Percentiles rank a stretch among this genome's conserved stretches.
Conservation (phyloP, 2,888 invertebrate species). For the Acrocyrtus sp. region DNA sequence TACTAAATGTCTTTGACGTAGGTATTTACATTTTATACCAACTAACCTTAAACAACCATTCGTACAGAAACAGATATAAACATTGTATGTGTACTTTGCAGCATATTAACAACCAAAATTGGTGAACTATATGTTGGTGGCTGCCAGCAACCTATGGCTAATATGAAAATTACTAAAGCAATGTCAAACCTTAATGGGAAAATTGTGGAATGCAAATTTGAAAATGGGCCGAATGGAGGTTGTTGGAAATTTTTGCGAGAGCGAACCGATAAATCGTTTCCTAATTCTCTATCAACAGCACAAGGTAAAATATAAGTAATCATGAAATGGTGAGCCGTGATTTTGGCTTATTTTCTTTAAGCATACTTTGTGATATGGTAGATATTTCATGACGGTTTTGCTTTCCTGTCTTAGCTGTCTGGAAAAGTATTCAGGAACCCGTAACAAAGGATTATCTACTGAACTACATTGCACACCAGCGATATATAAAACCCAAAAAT, state of each 20-base stretch:
- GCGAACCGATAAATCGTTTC: slow-evolving; percentile 95
- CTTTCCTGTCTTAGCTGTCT: slow-evolving; percentile 75
- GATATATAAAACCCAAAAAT: slow-evolving; percentile 66
- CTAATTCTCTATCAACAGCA: slow-evolving; percentile 90
- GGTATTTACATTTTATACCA: too few species aligned
- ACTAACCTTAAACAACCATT: too few species aligned
- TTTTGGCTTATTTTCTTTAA: neutral
- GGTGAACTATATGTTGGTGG: slow-evolving; percentile 85
- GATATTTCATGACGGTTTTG: slow-evolving; percentile 14
- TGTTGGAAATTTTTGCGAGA: slow-evolving; percentile 98
- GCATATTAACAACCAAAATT: slow-evolving; percentile 75
- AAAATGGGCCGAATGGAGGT: slow-evolving; percentile 73
- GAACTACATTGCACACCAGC: slow-evolving; percentile 74
- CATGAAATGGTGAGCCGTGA: neutral
- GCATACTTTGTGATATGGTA: neutral
- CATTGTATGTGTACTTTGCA: too few species aligned
- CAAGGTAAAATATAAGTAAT: slow-evolving; percentile 69
- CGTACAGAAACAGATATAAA: too few species aligned
- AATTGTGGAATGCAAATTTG: slow-evolving; percentile 94
- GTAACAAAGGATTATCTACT: slow-evolving; percentile 86
- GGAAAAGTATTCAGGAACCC: slow-evolving; percentile 82
- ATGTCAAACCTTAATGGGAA: slow-evolving; percentile 86
- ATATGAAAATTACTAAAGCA: slow-evolving; percentile 82
- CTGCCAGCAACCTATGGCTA: slow-evolving; percentile 74
- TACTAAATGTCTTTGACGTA: slow-evolving; percentile 2